Base-by-base conservation (phyloP, 92 coral and sea anemone genomes). In the Porites cylindrica region DNA sequence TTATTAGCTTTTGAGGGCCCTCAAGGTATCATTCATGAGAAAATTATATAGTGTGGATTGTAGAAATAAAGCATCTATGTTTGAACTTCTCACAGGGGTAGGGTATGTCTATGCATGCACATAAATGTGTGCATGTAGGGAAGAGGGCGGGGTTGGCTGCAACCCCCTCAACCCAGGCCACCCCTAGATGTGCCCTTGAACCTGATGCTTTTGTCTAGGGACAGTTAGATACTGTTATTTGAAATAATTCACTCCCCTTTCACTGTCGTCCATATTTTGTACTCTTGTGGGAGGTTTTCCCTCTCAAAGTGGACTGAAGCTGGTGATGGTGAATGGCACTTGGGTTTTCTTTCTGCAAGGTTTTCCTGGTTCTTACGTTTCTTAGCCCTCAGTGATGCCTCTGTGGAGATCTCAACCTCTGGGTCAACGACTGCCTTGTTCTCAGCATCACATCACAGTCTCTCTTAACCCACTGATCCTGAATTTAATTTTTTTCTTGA, bases 361-460 rank as follows among this genome's bases (percentile, higher is more conserved):
- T 17, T 72, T 38, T 78, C 82, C 82, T 43, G 72, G 17, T 8
- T 78, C 71, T 78, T 78, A 6, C 82, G 71, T 63, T 78, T 78
- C 54, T 38, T n/a, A 2, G 18, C 61, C 82, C 82, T 78, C 16
- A 70, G 2, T 10, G 61, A 14, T 51, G 82, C 70, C 8, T 78
- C 82, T 14, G 3, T 65, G 12, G 20, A 8, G 16, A 68, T 54
- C 23, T 52, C 2, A 10, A 64, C 59, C 69, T 54, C 70, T 70
- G 86, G 72, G 54, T 68, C 69, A 65, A 81, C 1, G 86, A 68
- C 78, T 70, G 78, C 68, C 86, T 70, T 70, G 78, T 82, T 23
- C 68, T 68, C 53, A 82, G 86, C 56, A 82, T 56, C 24, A 32
- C 59, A 43, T 60, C 78, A 7, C 65, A 54, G 10, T 82, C 86